Evolutionary conservation across 2,113 vertebrate species (phyloP), one percentile per base, ranked within the genome.

Genomic region (Procapra przewalskii): DNA sequence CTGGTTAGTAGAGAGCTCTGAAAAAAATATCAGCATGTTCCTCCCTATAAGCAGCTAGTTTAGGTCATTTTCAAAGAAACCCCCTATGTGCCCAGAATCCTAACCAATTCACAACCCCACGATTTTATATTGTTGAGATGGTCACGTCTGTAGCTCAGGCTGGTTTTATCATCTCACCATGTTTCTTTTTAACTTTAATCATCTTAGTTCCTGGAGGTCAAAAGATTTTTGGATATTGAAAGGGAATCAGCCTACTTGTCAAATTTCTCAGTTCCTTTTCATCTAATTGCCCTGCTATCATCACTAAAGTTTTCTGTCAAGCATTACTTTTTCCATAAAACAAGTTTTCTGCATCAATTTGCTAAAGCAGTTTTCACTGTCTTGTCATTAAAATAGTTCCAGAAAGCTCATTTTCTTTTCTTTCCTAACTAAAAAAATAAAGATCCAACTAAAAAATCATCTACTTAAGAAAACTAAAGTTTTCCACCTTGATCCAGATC

Each of bases 131-230:
- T 97, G 88, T 97, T 97, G 54, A 88, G 93, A 57, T 67, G 84
- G 94, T 80, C 92, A 64, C 94, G 98, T 93, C 82, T 94, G 80
- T 62, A 96, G 75, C 29, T 88, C 79, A 83, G 92, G 88, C 33
- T 88, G 94, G 92, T 94, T 98, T 98, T 97, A 90, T 89, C 83
- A 19, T 54, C 45, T 96, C 96, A 62, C 85, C 60, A 52, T 60
- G 45, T 12, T 95, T 60, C 57, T 97, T 98, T 98, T 97, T 89
- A 98, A 97, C 84, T 97, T 98, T 97, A 97, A 95, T 98, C 87
- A 98, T 19, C 54, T 96, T 90, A 96, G 60, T 98, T 93, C 91
- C 97, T 88, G 88, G 82, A 97, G 52, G 15, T 80, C 97, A 97
- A 98, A 98, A 98, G 90, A 55, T 10, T 59, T 98, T 97, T 95